phyloP scores from a whole-genome alignment of 2,888 invertebrate species.

The Zygaena filipendulae region DNA sequence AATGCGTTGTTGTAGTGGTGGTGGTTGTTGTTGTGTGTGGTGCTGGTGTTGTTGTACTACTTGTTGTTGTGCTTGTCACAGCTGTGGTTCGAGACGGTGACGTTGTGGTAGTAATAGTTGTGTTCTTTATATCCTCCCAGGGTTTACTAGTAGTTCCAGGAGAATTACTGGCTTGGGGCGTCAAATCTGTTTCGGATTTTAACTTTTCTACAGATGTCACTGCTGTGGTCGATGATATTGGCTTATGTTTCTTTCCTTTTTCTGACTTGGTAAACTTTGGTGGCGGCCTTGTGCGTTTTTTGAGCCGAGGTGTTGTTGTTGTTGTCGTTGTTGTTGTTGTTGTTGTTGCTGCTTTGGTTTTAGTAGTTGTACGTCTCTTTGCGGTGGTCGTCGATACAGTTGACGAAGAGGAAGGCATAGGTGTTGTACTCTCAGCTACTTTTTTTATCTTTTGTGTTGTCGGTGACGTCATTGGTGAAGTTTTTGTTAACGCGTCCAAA shows the following conservation, averaged over 20 bases:
- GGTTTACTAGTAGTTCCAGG: constrained; percentile 27
- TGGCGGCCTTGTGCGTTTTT: constrained; percentile 49
- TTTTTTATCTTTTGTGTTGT: constrained; percentile 23
- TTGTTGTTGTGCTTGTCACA: constrained; percentile 23
- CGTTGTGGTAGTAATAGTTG: constrained; percentile 17
- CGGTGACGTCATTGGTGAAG: constrained; percentile 45
- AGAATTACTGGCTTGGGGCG: constrained; percentile 44
- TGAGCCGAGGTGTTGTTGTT: constrained; percentile 30
- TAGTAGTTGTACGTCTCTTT: constrained; percentile 14
- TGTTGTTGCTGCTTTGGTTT: constrained; percentile 15
- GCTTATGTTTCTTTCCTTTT: constrained; percentile 49
- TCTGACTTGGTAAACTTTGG: constrained; percentile 40
- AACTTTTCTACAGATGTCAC: constrained; percentile 25
- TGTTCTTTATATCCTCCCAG: constrained; percentile 22
- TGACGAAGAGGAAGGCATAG: constrained; percentile 21
- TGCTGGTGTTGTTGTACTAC: constrained; percentile 15
- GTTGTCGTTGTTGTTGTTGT: constrained; percentile 23
- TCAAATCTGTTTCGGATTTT: constrained; percentile 37
- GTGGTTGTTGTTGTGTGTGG: constrained; percentile 22
- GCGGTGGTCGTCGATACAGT: constrained; percentile 12
- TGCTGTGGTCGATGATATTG: constrained; percentile 37
- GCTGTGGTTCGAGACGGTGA: constrained; percentile 8
- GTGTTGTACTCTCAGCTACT: constrained; percentile 22
- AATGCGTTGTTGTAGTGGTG: constrained; percentile 22
- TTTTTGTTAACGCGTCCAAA: constrained; percentile 46